Conservation (phyloP, 2,797 vertebrate species). For the Eulemur mongoz region DNA sequence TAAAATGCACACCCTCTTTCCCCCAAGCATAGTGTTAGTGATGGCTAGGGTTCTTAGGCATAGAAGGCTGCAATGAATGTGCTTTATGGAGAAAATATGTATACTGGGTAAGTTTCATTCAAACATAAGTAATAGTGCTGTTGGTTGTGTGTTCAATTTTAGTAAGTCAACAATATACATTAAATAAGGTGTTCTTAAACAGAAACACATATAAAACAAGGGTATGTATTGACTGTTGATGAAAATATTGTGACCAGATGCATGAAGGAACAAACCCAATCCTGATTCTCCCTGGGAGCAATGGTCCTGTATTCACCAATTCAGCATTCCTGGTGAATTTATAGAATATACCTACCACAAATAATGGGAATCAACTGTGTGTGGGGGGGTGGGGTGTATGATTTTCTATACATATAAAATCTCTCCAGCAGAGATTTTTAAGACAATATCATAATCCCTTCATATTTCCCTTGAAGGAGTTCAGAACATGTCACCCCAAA, state of each 20-base stretch:
- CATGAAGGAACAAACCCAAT: background rate
- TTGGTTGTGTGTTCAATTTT: background rate
- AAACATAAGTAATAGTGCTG: background rate
- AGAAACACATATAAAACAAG: background rate
- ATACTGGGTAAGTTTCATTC: background rate
- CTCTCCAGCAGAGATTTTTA: background rate
- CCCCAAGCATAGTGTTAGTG: background rate
- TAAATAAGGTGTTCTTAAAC: background rate
- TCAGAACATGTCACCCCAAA: background rate
- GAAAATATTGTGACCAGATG: background rate
- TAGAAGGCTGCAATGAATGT: background rate
- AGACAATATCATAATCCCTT: background rate
- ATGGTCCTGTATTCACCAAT: background rate
- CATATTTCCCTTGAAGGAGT: background rate
- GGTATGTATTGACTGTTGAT: background rate
- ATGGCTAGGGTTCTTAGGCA: background rate
- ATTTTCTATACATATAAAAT: background rate
- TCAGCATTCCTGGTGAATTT: background rate
- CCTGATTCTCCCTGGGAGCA: background rate
- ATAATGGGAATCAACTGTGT: background rate
- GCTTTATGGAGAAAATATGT: background rate
- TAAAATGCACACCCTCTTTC: background rate
- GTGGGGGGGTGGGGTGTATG: background rate
- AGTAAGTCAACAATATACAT: background rate
- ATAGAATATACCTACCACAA: background rate